phyloP scores from a whole-genome alignment of 2,888 invertebrate genomes.

The Hirtodrosophila histrioides region DNA sequence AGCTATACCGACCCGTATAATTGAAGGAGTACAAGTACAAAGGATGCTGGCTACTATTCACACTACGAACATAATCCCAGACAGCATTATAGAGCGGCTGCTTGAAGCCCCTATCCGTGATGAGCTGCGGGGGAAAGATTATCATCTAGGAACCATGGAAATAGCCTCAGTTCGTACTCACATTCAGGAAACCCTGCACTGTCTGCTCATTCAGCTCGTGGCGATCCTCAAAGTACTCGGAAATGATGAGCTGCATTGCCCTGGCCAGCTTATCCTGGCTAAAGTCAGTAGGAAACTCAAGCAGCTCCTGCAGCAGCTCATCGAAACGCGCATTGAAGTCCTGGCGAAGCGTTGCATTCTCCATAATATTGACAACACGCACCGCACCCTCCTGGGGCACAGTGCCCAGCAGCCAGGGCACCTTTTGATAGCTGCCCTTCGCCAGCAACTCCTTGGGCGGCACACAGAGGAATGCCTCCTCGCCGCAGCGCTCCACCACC shows the following conservation, averaged over 20 bases:
- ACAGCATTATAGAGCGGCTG: constrained; percentile 84
- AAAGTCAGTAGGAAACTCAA: constrained; percentile 76
- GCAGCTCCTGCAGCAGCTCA: constrained; percentile 70
- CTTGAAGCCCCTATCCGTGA: constrained; percentile 85
- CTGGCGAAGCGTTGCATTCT: constrained; percentile 66
- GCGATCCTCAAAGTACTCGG: constrained; percentile 75
- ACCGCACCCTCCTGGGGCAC: constrained; percentile 85
- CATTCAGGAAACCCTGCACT: constrained; percentile 74
- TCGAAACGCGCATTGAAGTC: constrained; percentile 81
- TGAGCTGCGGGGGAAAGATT: constrained; percentile 83
- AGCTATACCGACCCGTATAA: constrained; percentile 84
- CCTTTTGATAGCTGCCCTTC: constrained; percentile 82
- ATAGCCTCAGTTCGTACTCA: constrained; percentile 29
- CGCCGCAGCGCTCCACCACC: constrained; percentile 82
- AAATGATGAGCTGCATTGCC: constrained; percentile 58
- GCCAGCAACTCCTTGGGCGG: constrained; percentile 83
- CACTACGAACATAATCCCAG: constrained; percentile 58
- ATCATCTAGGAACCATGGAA: no score
- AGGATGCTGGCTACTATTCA: constrained; percentile 73
- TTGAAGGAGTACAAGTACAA: constrained; percentile 85
- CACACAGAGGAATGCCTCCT: constrained; percentile 84
- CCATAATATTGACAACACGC: constrained; percentile 83
- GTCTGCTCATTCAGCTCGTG: constrained; percentile 72
- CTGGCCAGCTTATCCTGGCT: constrained; percentile 23
- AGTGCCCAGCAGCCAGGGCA: constrained; percentile 85